Base-by-base conservation (phyloP, 2,797 vertebrate species). In the Orientallactaga sibirica region DNA sequence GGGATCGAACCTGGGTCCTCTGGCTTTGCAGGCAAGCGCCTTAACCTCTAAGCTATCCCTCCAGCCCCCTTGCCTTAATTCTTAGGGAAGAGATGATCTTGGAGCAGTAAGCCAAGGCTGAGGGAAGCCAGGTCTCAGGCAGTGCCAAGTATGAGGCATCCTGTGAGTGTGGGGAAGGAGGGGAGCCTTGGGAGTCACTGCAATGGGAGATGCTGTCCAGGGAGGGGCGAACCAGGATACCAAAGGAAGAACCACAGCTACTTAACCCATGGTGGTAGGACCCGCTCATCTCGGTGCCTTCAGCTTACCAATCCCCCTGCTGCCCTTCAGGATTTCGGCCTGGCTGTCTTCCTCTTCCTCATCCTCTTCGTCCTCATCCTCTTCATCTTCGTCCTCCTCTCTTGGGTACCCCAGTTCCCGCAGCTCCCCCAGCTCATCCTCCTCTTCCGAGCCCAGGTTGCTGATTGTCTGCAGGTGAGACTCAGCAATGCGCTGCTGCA, bases 401-500 rank as follows among this genome's bases (percentile, higher is more conserved):
- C 98, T 98, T 14, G 99, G 98, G 74, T 98, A 98, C 85, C 99
- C 98, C 95, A 98, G 98, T 97, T 98, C 98, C 95, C 98, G 98
- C 86, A 97, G 98, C 94, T 98, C 98, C 64, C 98, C 98, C 94
- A 99, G 99, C 2, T 98, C 98, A 4, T 97, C 97, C 0, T 97
- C 98, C 94, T 98, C 98, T 91, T 99, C 98, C 22, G 99, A 98
- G 96, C 98, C 94, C 96, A 98, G 98, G 96, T 98, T 98, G 80
- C 97, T 97, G 91, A 98, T 97, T 1, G 99, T 98, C 98, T 99
- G 99, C 99, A 99, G 98, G 95, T 99, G 99, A 96, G 99, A 99
- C 97, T 99, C 99, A 93, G 99, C 99, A 89, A 99, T 99, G 98
- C 99, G 99, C 98, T 99, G 99, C 98, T 99, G 99, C 98, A 99